Conservation (phyloP, 1,140 invertebrate genomes). For the Parasteatoda tepidariorum region DNA sequence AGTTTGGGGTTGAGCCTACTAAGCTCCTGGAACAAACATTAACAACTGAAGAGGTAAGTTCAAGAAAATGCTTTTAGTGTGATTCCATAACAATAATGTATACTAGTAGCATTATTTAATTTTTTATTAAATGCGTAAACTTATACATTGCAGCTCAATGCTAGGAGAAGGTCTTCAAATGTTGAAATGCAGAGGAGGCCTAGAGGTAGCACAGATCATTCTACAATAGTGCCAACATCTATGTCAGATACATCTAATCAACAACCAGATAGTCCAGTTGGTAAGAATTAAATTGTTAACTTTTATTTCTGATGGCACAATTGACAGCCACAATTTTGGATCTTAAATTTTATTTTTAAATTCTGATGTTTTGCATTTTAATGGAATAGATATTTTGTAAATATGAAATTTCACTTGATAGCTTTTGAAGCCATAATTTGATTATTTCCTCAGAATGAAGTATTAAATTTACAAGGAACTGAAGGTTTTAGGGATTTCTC, state of each 20-base stretch:
- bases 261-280: conserved; percentile 42
- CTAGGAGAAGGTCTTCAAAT: conserved; percentile 14
- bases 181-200: conserved; percentile 40
- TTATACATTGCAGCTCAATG: background rate
- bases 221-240: conserved; percentile 43
- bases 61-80: background rate
- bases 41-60: conserved; percentile 61
- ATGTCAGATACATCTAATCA: conserved; percentile 38
- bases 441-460: too few species aligned
- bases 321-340: too few species aligned
- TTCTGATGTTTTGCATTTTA: too few species aligned
- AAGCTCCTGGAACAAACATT: conserved; percentile 61
- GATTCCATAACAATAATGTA: background rate
- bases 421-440: too few species aligned
- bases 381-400: too few species aligned
- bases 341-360: too few species aligned
- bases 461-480: too few species aligned
- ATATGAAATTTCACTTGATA: too few species aligned
- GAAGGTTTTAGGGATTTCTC: too few species aligned
- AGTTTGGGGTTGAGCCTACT: conserved; percentile 59
- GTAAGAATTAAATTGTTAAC: background rate
- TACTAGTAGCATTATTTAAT: background rate
- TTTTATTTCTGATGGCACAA: too few species aligned
- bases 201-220: conserved; percentile 51
- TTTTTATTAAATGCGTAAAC: conserved; percentile 40